Conservation (phyloP, 2,888 invertebrate genomes). For the Malthinus flaveolus region DNA sequence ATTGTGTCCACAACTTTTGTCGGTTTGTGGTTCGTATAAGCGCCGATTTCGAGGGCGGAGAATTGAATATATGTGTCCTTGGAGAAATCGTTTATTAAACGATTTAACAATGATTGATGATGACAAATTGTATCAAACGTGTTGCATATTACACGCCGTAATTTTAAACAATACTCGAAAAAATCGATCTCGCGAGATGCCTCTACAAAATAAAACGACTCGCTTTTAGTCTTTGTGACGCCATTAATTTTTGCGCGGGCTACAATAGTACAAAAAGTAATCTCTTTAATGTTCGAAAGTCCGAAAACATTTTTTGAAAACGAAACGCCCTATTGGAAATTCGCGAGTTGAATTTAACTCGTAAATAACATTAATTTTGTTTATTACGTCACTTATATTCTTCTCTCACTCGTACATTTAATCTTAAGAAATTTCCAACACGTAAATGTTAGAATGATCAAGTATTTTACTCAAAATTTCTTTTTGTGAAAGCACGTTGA, state of each 20-base stretch:
- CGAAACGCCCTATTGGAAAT: background rate
- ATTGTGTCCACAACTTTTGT: slow-evolving; percentile 1
- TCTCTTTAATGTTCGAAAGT: no score
- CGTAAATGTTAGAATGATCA: slow-evolving; percentile 7
- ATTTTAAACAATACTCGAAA: background rate
- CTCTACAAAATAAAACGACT: background rate
- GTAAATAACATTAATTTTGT: background rate
- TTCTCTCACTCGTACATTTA: slow-evolving; percentile 11
- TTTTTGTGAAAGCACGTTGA: background rate
- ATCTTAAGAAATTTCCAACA: slow-evolving; percentile 12
- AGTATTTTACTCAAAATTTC: slow-evolving; percentile 11
- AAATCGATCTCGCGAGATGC: background rate
- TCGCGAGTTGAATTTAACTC: background rate
- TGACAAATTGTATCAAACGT: slow-evolving; percentile 13
- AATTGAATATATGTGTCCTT: background rate
- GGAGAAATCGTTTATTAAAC: slow-evolving; percentile 15
- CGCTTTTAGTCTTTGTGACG: no score
- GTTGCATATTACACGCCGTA: slow-evolving; percentile 3
- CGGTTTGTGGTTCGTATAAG: no score
- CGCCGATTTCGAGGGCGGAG: background rate
- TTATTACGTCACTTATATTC: background rate
- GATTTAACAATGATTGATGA: slow-evolving; percentile 21
- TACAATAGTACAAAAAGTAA: no score
- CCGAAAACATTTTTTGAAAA: background rate
- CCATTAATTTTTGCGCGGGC: no score